phyloP scores from a whole-genome alignment of 2,888 invertebrate genomes.

The Plebejus melissa region DNA sequence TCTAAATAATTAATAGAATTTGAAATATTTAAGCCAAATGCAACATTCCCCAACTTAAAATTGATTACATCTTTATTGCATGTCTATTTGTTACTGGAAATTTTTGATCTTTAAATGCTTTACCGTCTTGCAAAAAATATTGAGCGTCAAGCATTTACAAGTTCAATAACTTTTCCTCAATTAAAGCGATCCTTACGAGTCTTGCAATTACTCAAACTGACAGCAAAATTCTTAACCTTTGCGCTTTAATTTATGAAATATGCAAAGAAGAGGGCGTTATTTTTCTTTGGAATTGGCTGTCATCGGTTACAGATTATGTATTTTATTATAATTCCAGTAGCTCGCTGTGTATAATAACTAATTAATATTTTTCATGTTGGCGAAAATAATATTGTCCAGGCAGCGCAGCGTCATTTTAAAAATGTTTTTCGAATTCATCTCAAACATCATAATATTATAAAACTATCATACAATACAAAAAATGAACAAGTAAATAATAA shows the following conservation, averaged over 20 bases:
- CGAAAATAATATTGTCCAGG: background rate
- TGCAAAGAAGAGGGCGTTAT: background rate
- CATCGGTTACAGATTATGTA: background rate
- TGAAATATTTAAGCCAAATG: background rate
- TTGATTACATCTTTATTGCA: background rate
- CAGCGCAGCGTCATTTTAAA: background rate
- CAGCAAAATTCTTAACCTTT: conserved; percentile 29
- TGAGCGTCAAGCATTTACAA: conserved; percentile 24
- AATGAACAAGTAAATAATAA: background rate
- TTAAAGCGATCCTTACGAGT: conserved; percentile 25
- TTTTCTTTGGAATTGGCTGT: conserved; percentile 1
- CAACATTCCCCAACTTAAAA: background rate
- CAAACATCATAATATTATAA: no score
- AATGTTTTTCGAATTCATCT: background rate
- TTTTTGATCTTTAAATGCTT: background rate
- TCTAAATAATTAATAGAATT: background rate
- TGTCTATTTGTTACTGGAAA: background rate
- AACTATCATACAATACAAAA: background rate
- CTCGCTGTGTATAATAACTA: background rate
- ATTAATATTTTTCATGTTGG: background rate
- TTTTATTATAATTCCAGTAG: background rate
- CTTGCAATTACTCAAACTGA: conserved; percentile 30
- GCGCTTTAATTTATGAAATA: conserved; percentile 10
- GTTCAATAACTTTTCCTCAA: conserved; percentile 18
- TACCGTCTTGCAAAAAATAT: conserved; percentile 6